A percentile compares a stretch with the other conserved stretches of the same genome.
These are phyloP conservation scores for Syndactyla subalaris DNA, from an alignment of 2,797 vertebrate genomes.

Conservation along the genomic window DNA sequence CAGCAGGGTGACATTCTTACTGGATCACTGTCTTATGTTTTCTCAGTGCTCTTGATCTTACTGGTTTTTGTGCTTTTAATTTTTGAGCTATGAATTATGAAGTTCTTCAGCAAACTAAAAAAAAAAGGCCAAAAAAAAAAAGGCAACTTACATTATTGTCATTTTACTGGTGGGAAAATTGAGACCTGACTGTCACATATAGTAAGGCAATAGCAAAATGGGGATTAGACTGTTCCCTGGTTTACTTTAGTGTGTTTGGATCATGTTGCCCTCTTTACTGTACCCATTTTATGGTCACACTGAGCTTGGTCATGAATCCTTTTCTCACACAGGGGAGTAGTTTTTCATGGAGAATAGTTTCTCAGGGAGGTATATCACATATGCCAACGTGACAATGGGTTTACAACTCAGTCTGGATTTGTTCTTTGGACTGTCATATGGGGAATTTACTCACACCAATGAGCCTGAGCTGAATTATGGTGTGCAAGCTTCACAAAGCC, in stretches of 20 bases:
- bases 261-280: not conserved
- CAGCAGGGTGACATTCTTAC: not conserved
- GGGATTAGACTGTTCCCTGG: not conserved
- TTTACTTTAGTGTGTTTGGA: not conserved
- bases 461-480: not conserved
- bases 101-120: not conserved
- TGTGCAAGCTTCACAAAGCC: not conserved
- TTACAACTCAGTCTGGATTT: not conserved
- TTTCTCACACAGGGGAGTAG: not conserved
- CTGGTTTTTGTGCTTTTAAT: not conserved
- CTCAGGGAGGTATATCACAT: not conserved
- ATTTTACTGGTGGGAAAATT: conserved; percentile 8
- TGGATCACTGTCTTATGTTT: not conserved
- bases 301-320: not conserved
- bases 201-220: not conserved
- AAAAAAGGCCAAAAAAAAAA: not conserved
- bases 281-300: not conserved
- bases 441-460: not conserved
- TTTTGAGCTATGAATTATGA: not conserved
- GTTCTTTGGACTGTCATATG: not conserved
- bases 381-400: not conserved
- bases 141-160: not conserved
- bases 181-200: not conserved
- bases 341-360: not conserved
- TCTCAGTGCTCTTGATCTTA: not conserved